A percentile compares a stretch with the other conserved stretches of the same genome.
phyloP scores from a whole-genome alignment of 2,797 vertebrate species.

The Buceros bicornis region DNA sequence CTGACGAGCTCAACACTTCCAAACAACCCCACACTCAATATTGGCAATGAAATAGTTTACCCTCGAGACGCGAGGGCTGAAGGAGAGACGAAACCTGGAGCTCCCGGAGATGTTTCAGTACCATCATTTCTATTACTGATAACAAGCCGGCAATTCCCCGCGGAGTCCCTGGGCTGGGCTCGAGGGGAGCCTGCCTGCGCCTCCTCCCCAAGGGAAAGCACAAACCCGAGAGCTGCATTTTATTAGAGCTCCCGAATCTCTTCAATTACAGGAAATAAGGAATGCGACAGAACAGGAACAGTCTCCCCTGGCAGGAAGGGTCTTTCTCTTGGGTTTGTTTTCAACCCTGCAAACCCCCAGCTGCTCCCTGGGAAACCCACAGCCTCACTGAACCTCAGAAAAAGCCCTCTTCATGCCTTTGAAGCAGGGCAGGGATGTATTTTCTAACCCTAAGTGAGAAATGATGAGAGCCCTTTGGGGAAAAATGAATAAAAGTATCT shows the following conservation, averaged over 20 bases:
- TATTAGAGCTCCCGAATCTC: not conserved
- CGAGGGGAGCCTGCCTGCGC: not conserved
- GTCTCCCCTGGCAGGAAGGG: not conserved
- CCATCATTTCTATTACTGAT: not conserved
- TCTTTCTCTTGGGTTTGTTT: not conserved
- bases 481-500: not conserved
- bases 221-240: not conserved
- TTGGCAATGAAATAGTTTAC: not conserved
- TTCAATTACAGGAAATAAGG: not conserved
- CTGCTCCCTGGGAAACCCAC: not conserved
- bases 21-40: not conserved
- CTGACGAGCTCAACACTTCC: not conserved
- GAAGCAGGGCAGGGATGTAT: not conserved
- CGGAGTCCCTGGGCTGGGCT: accelerated
- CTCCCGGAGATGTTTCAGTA: not conserved
- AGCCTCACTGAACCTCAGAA: not conserved
- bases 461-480: not conserved
- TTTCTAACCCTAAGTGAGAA: not conserved
- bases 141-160: not conserved
- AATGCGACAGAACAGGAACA: not conserved
- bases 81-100: not conserved
- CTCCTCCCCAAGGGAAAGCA: not conserved
- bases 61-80: not conserved
- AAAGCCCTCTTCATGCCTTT: not conserved
- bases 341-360: not conserved